phyloP scores from a whole-genome alignment of 2,113 vertebrate species.

The Apodemus sylvaticus region DNA sequence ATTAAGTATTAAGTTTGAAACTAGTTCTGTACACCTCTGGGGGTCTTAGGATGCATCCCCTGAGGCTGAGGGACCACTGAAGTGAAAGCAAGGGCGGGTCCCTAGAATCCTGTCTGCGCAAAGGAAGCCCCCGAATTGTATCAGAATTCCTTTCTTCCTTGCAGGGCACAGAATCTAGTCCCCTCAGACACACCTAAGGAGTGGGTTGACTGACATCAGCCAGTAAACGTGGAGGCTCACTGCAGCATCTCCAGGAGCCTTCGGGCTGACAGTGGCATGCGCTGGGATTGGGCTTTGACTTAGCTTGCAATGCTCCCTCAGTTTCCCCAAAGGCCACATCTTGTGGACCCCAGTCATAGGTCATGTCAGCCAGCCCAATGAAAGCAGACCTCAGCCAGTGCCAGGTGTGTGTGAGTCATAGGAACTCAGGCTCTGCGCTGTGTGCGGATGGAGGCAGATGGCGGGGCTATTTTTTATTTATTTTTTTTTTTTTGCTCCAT shows the following conservation, averaged over 20 bases:
- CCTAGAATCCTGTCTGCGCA: neutral
- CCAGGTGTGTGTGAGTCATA: slow-evolving; percentile 85
- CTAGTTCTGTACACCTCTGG: neutral
- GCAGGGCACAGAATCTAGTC: neutral
- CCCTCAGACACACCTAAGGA: fast-evolving
- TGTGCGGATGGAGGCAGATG: slow-evolving; percentile 73
- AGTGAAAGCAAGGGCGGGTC: fast-evolving
- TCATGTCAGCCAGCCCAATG: neutral
- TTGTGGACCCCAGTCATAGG: neutral
- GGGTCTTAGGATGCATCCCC: neutral
- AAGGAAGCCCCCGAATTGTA: neutral
- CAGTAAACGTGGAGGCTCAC: fast-evolving
- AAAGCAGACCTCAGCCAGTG: slow-evolving; percentile 62
- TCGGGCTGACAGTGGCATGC: neutral
- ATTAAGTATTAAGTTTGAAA: neutral
- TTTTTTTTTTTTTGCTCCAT: slow-evolving; percentile 44
- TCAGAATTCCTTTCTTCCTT: neutral
- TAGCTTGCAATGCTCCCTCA: neutral
- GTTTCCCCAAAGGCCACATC: slow-evolving; percentile 36
- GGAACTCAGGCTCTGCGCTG: slow-evolving; percentile 32
- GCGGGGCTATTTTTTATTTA: slow-evolving; percentile 56
- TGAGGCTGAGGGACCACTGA: neutral
- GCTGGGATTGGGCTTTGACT: neutral
- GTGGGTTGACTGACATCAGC: fast-evolving
- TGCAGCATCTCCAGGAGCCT: neutral